A percentile compares a stretch with the other conserved stretches of the same genome.
Conservation (phyloP, 1,140 invertebrate species). For the Pseudomyrmex flavicornis region DNA sequence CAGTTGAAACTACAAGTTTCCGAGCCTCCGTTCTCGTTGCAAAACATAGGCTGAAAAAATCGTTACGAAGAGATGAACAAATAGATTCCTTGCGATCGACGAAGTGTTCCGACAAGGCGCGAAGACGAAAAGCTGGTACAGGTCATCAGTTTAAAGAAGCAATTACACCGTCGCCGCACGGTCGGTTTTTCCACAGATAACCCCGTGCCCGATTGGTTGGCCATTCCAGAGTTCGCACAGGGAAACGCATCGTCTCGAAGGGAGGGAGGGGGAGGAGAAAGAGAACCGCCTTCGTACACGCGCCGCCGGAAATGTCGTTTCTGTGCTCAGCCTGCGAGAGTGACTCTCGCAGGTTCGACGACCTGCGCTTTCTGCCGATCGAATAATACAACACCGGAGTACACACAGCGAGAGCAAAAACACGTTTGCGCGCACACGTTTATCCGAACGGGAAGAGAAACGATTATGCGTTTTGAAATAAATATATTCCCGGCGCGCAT, state of each 20-base stretch:
- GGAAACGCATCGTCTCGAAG: constrained; percentile 31
- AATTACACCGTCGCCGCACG: constrained; percentile 56
- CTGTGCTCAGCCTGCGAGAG: constrained; percentile 60
- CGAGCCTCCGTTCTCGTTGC: background rate
- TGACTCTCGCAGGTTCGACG: constrained; percentile 55
- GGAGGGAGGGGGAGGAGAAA: background rate
- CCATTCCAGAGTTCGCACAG: constrained; percentile 35
- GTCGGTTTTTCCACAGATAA: background rate
- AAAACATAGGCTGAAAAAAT: constrained; percentile 4
- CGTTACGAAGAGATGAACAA: background rate
- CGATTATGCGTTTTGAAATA: background rate
- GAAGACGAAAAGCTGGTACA: constrained; percentile 27
- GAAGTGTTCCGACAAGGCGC: constrained; percentile 30
- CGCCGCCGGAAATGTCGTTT: constrained; percentile 58
- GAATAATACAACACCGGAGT: background rate
- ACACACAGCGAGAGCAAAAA: background rate
- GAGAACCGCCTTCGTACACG: constrained; percentile 15
- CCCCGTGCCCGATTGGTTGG: constrained; percentile 57
- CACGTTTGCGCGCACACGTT: background rate
- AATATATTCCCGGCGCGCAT: background rate
- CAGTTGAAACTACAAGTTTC: too few relatives aligned
- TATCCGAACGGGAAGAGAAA: background rate
- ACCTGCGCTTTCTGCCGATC: constrained; percentile 40
- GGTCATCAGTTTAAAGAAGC: constrained; percentile 46
- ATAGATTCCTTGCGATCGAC: constrained; percentile 53